phyloP scores from a whole-genome alignment of 2,888 invertebrate genomes.

The Caenorhabditis sp. region DNA sequence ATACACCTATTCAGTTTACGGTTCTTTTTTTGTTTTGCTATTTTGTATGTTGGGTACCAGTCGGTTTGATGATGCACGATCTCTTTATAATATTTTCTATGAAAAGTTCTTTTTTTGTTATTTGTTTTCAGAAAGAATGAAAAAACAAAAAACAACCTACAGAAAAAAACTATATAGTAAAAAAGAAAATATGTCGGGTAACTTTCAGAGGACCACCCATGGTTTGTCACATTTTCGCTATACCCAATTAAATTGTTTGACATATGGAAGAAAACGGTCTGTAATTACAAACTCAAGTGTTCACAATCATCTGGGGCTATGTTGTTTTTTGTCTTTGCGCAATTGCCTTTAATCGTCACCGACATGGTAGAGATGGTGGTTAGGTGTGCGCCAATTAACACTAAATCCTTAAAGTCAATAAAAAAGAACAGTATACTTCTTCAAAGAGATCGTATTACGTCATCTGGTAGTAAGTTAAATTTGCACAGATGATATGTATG shows the following conservation, averaged over 20 bases:
- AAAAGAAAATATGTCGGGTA: neutral
- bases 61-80: neutral
- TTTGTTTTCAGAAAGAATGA: neutral
- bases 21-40: slow-evolving; percentile 2
- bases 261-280: neutral
- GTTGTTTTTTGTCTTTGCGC: neutral
- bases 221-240: neutral
- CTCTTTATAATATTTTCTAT: neutral
- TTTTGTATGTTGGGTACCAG: neutral
- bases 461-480: neutral
- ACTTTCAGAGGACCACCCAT: neutral
- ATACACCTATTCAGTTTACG: neutral
- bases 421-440: neutral
- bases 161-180: neutral
- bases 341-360: neutral
- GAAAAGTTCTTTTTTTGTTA: neutral
- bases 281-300: neutral
- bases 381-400: neutral
- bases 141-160: neutral
- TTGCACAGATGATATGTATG: neutral
- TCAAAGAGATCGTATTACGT: neutral
- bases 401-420: neutral
- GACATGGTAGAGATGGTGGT: neutral
- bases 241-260: neutral
- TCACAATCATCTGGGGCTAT: neutral